A percentile compares a stretch with the other conserved stretches of the same genome.
These are phyloP conservation scores for Vanessa tameamea DNA, from an alignment of 1,140 invertebrate species.

Conservation along the genomic window DNA sequence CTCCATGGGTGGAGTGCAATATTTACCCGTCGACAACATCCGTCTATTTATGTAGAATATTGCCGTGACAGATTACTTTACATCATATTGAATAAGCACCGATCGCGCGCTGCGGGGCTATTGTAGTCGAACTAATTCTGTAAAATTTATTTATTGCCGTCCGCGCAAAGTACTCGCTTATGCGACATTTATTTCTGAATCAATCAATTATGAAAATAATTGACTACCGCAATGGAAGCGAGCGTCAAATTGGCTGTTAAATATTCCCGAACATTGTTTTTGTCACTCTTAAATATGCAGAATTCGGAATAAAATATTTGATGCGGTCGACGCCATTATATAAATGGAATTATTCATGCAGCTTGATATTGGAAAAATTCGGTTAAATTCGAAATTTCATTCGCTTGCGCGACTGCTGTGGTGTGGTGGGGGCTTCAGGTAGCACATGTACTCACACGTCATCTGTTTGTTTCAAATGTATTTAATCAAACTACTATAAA, in stretches of 20 bases:
- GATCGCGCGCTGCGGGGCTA: constrained; percentile 20
- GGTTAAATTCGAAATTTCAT: constrained; percentile 72
- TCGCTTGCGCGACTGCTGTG: constrained; percentile 52
- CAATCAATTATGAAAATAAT: constrained; percentile 37
- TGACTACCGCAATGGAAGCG: constrained; percentile 18
- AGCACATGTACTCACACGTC: background rate
- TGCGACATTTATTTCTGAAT: constrained; percentile 26
- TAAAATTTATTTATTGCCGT: constrained; percentile 24
- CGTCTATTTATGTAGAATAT: constrained; percentile 69
- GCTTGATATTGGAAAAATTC: constrained; percentile 70
- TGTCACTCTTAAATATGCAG: constrained; percentile 72
- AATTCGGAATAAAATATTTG: constrained; percentile 74
- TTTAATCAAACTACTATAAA: background rate
- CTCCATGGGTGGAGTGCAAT: constrained; percentile 74
- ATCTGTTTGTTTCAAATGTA: constrained; percentile 1
- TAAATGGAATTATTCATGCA: constrained; percentile 75
- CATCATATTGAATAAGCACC: constrained; percentile 48
- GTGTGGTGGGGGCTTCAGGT: constrained; percentile 3
- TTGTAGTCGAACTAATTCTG: constrained; percentile 39
- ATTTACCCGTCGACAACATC: constrained; percentile 71
- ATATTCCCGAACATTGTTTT: constrained; percentile 68
- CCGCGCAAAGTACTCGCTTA: constrained; percentile 12
- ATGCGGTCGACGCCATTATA: constrained; percentile 73
- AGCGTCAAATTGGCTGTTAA: constrained; percentile 47
- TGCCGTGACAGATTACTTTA: constrained; percentile 55